phyloP scores from a whole-genome alignment of 2,888 invertebrate species.

The Trichopoda pennipes region DNA sequence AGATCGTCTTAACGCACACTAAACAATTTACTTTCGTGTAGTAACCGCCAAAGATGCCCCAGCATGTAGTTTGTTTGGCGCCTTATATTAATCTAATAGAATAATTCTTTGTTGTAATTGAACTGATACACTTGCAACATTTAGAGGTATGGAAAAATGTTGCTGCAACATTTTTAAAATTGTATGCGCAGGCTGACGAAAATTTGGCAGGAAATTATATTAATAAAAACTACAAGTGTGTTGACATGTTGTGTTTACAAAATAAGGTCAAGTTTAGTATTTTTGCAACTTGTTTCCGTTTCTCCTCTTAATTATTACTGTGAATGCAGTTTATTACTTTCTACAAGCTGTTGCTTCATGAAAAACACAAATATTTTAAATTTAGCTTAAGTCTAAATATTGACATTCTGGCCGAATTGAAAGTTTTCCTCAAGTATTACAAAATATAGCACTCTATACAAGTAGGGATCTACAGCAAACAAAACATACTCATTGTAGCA shows the following conservation, averaged over 20 bases:
- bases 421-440: no score
- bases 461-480: no score
- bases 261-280: conserved; percentile 61
- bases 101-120: conserved; percentile 17
- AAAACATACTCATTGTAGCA: no score
- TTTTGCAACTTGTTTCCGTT: conserved; percentile 54
- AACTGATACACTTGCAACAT: conserved; percentile 40
- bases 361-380: no score
- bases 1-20: conserved; percentile 47
- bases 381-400: no score
- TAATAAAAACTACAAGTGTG: background rate
- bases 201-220: conserved; percentile 48
- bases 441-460: no score
- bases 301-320: conserved; percentile 23
- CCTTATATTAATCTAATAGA: conserved; percentile 55
- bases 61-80: conserved; percentile 62
- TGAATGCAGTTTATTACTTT: conserved; percentile 30
- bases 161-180: conserved; percentile 56
- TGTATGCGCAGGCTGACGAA: conserved; percentile 48
- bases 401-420: no score
- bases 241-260: background rate
- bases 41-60: conserved; percentile 51
- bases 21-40: conserved; percentile 34
- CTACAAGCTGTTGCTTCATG: conserved; percentile 20
- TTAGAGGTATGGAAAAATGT: conserved; percentile 33